phyloP scores from a whole-genome alignment of 1,140 invertebrate species.

The Cotesia glomerata region DNA sequence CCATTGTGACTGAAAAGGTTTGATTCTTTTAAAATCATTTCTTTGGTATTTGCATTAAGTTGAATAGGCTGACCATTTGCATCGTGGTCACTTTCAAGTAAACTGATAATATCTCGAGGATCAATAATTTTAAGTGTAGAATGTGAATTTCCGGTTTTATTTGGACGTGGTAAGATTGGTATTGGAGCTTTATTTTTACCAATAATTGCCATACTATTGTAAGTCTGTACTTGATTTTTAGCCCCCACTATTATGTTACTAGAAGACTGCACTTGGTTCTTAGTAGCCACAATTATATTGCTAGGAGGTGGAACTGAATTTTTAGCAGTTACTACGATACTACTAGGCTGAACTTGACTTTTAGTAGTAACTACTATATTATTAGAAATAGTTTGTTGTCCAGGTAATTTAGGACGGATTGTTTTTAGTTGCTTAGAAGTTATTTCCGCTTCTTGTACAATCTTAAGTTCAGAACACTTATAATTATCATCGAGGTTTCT shows the following conservation, averaged over 20 bases:
- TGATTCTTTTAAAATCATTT: too few relatives aligned
- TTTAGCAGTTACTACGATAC: not conserved
- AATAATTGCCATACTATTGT: not conserved
- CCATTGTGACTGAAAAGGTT: too few relatives aligned
- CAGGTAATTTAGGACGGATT: not conserved
- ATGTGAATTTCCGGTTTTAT: not conserved
- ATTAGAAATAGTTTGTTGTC: not conserved
- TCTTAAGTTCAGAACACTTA: slow-evolving; percentile 28
- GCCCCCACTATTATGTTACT: not conserved
- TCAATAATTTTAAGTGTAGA: too few relatives aligned
- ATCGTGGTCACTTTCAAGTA: not conserved
- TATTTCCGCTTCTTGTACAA: not conserved
- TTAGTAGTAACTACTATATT: not conserved
- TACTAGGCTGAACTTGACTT: not conserved
- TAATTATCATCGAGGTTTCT: slow-evolving; percentile 44
- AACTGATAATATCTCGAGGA: not conserved
- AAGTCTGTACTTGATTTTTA: not conserved
- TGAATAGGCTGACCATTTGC: too few relatives aligned
- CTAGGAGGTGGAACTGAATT: not conserved
- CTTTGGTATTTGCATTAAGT: too few relatives aligned
- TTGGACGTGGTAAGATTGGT: not conserved
- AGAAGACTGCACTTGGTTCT: not conserved
- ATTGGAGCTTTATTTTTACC: not conserved
- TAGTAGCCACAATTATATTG: not conserved
- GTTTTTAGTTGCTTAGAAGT: not conserved